Percentiles rank a stretch among this genome's conserved stretches.
These are phyloP conservation scores for Synodontis membranacea DNA, from an alignment of 2,113 vertebrate genomes.

Conservation along the genomic window DNA sequence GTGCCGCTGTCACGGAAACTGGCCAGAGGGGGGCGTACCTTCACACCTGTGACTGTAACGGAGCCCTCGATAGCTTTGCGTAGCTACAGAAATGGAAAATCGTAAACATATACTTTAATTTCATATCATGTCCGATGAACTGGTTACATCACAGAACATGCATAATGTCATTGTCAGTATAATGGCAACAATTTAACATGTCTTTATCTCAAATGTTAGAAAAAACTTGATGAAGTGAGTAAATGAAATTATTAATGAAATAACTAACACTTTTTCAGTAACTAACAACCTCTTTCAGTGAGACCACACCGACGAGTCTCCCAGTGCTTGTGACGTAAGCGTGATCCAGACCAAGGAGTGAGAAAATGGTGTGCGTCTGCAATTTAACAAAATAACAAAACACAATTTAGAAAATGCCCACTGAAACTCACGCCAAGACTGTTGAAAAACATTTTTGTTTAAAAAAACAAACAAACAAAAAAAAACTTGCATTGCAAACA, in stretches of 20 bases:
- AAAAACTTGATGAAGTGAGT: neutral
- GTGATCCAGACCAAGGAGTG: slow-evolving; percentile 92
- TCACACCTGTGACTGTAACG: slow-evolving; percentile 89
- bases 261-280: too few relatives aligned
- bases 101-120: neutral
- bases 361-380: slow-evolving; percentile 97
- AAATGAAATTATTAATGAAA: neutral
- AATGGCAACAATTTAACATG: neutral
- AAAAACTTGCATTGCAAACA: neutral
- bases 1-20: slow-evolving; percentile 93
- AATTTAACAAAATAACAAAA: slow-evolving; percentile 34
- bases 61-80: slow-evolving; percentile 97
- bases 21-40: slow-evolving; percentile 91
- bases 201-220: neutral
- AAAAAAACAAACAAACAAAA: too few relatives aligned
- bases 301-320: slow-evolving; percentile 91
- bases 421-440: neutral
- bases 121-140: neutral
- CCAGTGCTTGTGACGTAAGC: slow-evolving; percentile 97
- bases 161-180: neutral
- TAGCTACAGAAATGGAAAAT: slow-evolving; percentile 71
- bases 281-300: slow-evolving; percentile 89
- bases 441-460: neutral
- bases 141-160: neutral
- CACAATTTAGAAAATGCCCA: neutral